These are phyloP conservation scores for Gasteruption jaculator DNA, from an alignment of 2,888 invertebrate species.

Conservation along the genomic window DNA sequence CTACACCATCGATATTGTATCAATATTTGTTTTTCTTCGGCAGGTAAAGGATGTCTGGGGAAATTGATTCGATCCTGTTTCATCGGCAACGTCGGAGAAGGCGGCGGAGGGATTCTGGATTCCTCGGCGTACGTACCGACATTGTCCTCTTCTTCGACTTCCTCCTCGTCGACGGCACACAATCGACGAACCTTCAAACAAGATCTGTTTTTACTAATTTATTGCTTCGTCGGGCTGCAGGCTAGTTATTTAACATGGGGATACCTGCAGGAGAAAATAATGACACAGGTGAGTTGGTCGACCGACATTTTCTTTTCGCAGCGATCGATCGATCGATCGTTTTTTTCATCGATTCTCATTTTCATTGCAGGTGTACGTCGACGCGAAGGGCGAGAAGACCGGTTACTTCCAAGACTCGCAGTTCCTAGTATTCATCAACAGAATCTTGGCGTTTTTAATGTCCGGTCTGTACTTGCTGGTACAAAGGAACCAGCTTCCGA, in stretches of 20 bases:
- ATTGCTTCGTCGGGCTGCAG: constrained; percentile 88
- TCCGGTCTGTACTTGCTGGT: constrained; percentile 63
- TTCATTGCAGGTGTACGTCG: constrained; percentile 63
- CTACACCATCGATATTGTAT: constrained; percentile 3
- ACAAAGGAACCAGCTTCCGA: constrained; percentile 60
- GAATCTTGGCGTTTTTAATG: constrained; percentile 78
- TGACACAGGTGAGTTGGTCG: constrained; percentile 90
- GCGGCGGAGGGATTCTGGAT: constrained; percentile 49
- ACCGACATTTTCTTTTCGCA: neutral
- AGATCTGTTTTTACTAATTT: constrained; percentile 61
- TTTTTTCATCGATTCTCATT: too few relatives aligned
- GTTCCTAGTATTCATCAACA: constrained; percentile 93
- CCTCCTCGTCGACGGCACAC: constrained; percentile 34
- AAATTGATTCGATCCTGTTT: constrained; percentile 56
- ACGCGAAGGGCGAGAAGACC: constrained; percentile 60
- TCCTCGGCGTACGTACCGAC: too few relatives aligned
- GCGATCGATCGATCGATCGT: too few relatives aligned
- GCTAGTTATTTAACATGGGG: constrained; percentile 93
- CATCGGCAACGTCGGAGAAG: constrained; percentile 55
- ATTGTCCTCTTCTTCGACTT: constrained; percentile 40
- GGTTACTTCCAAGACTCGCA: constrained; percentile 92
- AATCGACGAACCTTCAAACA: constrained; percentile 55
- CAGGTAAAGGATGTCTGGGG: constrained; percentile 51
- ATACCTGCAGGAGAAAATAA: constrained; percentile 94
- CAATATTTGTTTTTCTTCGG: constrained; percentile 19